phyloP scores from a whole-genome alignment of 2,888 invertebrate genomes.

The Marasmarcha lunaedactyla region DNA sequence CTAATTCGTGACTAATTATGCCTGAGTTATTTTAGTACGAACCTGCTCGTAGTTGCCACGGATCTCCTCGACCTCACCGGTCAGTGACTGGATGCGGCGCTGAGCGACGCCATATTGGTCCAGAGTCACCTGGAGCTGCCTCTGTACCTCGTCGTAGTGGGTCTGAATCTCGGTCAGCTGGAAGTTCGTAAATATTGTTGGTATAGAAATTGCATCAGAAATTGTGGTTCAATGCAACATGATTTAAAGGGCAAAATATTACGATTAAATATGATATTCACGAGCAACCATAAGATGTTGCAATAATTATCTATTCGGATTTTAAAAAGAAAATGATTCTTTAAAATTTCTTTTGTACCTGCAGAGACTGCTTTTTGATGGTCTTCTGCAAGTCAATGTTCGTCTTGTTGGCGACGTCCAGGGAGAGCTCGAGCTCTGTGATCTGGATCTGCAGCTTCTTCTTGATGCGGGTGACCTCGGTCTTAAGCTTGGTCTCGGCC shows the following conservation, averaged over 20 bases:
- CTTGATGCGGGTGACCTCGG: conserved; percentile 96
- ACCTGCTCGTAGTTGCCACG: conserved; percentile 88
- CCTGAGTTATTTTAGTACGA: neutral
- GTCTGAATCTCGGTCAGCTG: conserved; percentile 90
- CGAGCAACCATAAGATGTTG: too few relatives aligned
- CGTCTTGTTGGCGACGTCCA: conserved; percentile 98
- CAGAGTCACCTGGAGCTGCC: conserved; percentile 94
- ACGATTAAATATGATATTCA: too few relatives aligned
- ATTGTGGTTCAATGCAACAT: neutral
- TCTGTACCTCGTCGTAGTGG: conserved; percentile 96
- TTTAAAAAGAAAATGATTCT: too few relatives aligned
- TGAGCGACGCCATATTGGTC: conserved; percentile 93
- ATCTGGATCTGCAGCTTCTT: conserved; percentile 99
- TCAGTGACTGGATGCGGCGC: conserved; percentile 90
- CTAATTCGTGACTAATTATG: too few relatives aligned
- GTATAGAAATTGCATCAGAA: conserved; percentile 1
- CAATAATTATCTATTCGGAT: too few relatives aligned
- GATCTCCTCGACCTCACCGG: conserved; percentile 96
- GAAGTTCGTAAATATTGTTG: too few relatives aligned
- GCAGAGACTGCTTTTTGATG: conserved; percentile 96
- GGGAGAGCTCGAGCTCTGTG: conserved; percentile 94
- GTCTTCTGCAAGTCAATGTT: conserved; percentile 97
- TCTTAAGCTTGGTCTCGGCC: conserved; percentile 95
- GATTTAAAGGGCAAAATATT: too few relatives aligned
- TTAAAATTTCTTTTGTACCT: too few relatives aligned